These are phyloP conservation scores for Philypnodon macrostomus DNA, from an alignment of 2,797 vertebrate genomes.

Conservation along the genomic window DNA sequence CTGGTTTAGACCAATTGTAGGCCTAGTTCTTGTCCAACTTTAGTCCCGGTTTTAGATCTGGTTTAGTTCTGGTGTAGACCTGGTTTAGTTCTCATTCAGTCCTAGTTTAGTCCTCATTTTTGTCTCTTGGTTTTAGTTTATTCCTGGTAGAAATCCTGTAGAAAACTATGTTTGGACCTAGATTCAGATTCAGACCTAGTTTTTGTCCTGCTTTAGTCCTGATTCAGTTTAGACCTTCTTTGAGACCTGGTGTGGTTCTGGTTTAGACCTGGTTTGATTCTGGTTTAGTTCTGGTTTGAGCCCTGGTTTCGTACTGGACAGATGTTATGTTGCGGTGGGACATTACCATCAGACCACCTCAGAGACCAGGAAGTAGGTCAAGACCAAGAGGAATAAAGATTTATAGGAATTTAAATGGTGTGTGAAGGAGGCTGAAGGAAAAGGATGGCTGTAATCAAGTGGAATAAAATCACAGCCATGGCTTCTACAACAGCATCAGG, in stretches of 20 bases:
- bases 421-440: constrained; percentile 8
- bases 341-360: too few species aligned
- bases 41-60: neutral
- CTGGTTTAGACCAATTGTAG: neutral
- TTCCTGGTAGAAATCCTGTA: neutral
- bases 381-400: constrained; percentile 5
- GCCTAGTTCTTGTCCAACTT: neutral
- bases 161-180: too few species aligned
- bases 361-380: constrained; percentile 7
- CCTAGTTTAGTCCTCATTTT: neutral
- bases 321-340: constrained; percentile 5
- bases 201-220: neutral
- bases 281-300: constrained; percentile 2
- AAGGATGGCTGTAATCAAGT: too few species aligned
- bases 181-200: neutral
- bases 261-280: neutral
- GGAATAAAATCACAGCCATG: too few species aligned
- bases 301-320: neutral
- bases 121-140: neutral
- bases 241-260: neutral
- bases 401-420: constrained; percentile 5
- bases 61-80: neutral
- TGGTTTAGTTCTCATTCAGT: neutral
- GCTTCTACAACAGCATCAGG: too few species aligned
- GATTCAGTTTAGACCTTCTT: neutral